Conservation (phyloP, 53 echinoderm and acorn worm genomes). For the Paracentrotus lividus region DNA sequence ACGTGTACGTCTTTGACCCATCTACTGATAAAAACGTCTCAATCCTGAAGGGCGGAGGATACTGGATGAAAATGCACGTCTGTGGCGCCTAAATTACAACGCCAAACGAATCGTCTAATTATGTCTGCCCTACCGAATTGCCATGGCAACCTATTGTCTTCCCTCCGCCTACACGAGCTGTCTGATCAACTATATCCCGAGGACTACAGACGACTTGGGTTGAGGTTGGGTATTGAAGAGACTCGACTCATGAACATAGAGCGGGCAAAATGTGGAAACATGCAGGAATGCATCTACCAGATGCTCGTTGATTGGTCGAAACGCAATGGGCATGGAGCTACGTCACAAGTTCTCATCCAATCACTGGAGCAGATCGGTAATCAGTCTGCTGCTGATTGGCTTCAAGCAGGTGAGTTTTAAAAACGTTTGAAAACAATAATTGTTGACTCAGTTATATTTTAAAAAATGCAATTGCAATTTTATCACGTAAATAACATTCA, state of each 20-base stretch:
- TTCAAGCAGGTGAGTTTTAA: slow-evolving; percentile 51
- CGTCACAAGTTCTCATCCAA: slow-evolving; percentile 46
- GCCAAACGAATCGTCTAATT: neutral
- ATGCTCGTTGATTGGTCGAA: slow-evolving; percentile 60
- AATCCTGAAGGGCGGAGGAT: neutral
- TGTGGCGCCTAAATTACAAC: neutral
- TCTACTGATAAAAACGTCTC: neutral
- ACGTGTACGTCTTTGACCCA: neutral
- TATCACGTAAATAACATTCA: no score
- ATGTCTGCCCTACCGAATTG: slow-evolving; percentile 29
- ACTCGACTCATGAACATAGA: slow-evolving; percentile 3
- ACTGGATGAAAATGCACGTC: neutral
- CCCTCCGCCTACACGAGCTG: slow-evolving; percentile 4
- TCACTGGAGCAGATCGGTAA: slow-evolving; percentile 48
- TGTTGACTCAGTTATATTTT: no score
- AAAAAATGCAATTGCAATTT: no score
- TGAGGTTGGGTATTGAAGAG: slow-evolving; percentile 41
- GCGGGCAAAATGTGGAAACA: neutral
- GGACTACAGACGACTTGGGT: slow-evolving; percentile 43
- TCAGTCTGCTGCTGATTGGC: slow-evolving; percentile 55
- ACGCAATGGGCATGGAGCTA: slow-evolving; percentile 25
- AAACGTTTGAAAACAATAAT: no score
- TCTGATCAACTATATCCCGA: slow-evolving; percentile 36
- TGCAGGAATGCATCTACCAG: slow-evolving; percentile 52
- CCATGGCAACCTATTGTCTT: slow-evolving; percentile 55